Evolutionary conservation across 2,888 invertebrate species (phyloP).

Genomic region (Emmelina monodactyla): DNA sequence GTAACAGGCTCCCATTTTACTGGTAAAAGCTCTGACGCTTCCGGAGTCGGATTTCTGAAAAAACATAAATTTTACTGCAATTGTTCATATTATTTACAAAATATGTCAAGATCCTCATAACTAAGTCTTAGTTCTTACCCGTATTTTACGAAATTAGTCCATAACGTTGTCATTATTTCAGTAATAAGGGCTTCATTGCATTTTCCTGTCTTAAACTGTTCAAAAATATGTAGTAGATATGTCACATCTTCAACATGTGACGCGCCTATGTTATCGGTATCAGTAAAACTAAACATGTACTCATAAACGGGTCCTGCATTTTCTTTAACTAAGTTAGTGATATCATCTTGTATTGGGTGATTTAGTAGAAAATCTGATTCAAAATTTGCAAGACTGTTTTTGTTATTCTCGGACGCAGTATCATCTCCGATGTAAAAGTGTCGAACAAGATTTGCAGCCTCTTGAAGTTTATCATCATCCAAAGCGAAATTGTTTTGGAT

Average conservation of each 20-base stretch:
- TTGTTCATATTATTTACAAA: conserved; percentile 1
- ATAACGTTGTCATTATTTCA: conserved; percentile 14
- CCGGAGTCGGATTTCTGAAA: conserved; percentile 14
- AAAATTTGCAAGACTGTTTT: conserved; percentile 30
- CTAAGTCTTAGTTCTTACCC: conserved; percentile 9
- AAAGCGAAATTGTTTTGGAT: conserved; percentile 37
- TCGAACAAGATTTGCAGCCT: conserved; percentile 29
- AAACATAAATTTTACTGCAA: neutral
- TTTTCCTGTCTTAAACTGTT: conserved; percentile 15
- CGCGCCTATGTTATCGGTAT: conserved; percentile 24
- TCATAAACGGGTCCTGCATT: conserved; percentile 38
- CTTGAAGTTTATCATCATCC: conserved; percentile 25
- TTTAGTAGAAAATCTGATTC: conserved; percentile 43
- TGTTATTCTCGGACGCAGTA: conserved; percentile 25
- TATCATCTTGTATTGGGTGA: conserved; percentile 40
- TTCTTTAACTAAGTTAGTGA: conserved; percentile 33
- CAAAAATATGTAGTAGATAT: conserved; percentile 43
- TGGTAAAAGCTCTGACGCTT: conserved; percentile 9
- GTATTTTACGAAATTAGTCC: conserved; percentile 9
- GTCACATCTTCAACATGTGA: conserved; percentile 34
- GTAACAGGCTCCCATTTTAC: conserved; percentile 13
- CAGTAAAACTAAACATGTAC: conserved; percentile 41
- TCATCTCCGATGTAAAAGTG: conserved; percentile 52
- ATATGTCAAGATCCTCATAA: conserved; percentile 1
- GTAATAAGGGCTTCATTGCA: conserved; percentile 19